Evolutionary conservation across 1,140 invertebrate species (phyloP).

Genomic region (Papilio machaon): DNA sequence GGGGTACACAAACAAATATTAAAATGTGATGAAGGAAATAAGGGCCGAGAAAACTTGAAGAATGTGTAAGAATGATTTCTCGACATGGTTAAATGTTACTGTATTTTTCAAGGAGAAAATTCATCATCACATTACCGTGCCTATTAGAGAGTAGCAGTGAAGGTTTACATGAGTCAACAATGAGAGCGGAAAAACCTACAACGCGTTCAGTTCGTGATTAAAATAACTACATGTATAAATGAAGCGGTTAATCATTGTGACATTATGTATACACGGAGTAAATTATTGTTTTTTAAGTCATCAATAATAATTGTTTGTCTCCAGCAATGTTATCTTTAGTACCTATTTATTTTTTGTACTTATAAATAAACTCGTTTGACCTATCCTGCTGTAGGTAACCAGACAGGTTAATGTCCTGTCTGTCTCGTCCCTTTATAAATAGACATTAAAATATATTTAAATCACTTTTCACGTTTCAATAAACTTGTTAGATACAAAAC

Average conservation of each 20-base stretch:
- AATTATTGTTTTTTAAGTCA: too few species aligned
- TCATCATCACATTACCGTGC: background rate
- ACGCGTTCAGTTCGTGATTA: constrained; percentile 3
- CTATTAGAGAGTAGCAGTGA: constrained; percentile 3
- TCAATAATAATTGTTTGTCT: too few species aligned
- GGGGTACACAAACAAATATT: background rate
- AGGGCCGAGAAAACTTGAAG: background rate
- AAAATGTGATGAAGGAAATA: background rate
- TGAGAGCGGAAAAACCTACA: constrained; percentile 6
- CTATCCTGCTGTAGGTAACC: background rate
- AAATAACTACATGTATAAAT: background rate
- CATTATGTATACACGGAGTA: background rate
- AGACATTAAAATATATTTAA: constrained; percentile 1
- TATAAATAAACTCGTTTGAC: background rate
- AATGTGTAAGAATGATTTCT: background rate
- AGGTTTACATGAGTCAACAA: background rate
- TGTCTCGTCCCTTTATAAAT: constrained; percentile 4
- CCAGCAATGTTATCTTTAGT: background rate
- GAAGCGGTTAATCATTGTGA: background rate
- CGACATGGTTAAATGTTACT: background rate
- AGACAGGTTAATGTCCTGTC: constrained; percentile 8
- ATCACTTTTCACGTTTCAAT: background rate
- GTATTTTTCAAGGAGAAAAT: background rate
- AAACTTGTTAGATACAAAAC: background rate
- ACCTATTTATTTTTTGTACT: background rate